phyloP scores from a whole-genome alignment of 2,797 vertebrate genomes.

The Karalla daura region DNA sequence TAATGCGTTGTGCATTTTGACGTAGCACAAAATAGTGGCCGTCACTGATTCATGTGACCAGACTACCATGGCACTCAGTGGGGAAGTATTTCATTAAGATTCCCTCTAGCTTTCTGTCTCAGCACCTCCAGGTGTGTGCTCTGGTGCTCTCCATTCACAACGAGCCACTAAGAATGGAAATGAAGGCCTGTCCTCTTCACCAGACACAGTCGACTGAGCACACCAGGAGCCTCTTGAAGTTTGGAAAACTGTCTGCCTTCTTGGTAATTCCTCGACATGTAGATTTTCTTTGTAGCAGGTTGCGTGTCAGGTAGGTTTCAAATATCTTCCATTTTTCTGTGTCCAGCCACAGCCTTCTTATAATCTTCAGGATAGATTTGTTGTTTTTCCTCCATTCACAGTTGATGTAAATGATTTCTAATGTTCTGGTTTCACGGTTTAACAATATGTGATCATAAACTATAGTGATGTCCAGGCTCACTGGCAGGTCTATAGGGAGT shows the following conservation, averaged over 20 bases:
- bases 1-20: constrained; percentile 4
- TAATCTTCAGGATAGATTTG: neutral
- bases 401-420: too few species aligned
- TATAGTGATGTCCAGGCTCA: neutral
- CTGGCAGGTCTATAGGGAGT: neutral
- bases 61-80: neutral
- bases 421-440: neutral
- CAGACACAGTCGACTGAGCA: constrained; percentile 3
- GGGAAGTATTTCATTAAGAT: constrained; percentile 12
- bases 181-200: constrained; percentile 4
- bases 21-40: neutral
- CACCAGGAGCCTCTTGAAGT: neutral
- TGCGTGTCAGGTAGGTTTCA: neutral
- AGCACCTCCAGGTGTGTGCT: constrained; percentile 24
- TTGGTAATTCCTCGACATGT: constrained; percentile 2
- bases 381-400: neutral
- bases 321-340: neutral
- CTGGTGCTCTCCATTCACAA: constrained; percentile 18
- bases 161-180: constrained; percentile 9
- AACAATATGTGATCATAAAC: neutral
- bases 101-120: constrained; percentile 4
- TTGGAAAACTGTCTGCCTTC: constrained; percentile 7
- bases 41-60: neutral
- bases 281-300: neutral
- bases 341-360: neutral